Evolutionary conservation across 2,797 vertebrate genomes (phyloP).

Genomic region (Micromesistius poutassou): DNA sequence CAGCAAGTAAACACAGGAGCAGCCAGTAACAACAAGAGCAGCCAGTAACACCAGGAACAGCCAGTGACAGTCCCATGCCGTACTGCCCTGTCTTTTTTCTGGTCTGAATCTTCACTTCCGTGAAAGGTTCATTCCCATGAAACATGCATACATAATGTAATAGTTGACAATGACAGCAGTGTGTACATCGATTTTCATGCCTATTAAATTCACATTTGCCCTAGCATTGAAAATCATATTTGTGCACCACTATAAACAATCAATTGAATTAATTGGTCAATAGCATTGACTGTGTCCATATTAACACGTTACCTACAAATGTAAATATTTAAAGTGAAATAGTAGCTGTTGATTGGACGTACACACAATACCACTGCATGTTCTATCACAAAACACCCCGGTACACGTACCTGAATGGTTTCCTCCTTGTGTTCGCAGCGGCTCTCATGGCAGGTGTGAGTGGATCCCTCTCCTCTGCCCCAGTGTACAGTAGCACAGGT

Average conservation of each 20-base stretch:
- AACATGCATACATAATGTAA: neutral
- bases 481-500: too few relatives aligned
- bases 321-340: neutral
- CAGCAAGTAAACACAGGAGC: too few relatives aligned
- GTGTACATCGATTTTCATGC: neutral
- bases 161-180: neutral
- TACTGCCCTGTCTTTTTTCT: neutral
- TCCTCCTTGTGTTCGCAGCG: neutral
- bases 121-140: neutral
- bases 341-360: neutral
- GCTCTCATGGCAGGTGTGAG: neutral
- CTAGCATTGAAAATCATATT: neutral
- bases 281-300: neutral
- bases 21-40: too few relatives aligned
- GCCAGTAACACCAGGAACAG: too few relatives aligned
- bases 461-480: neutral
- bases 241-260: neutral
- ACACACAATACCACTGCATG: constrained; percentile 32
- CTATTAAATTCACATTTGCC: neutral
- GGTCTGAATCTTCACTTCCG: neutral
- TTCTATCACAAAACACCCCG: constrained; percentile 18
- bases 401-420: neutral
- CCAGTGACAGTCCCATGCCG: constrained; percentile 45
- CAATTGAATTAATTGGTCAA: neutral
- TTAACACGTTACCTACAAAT: neutral